Evolutionary conservation across 2,888 invertebrate species (phyloP).

Genomic region (Cheilosia grossa): DNA sequence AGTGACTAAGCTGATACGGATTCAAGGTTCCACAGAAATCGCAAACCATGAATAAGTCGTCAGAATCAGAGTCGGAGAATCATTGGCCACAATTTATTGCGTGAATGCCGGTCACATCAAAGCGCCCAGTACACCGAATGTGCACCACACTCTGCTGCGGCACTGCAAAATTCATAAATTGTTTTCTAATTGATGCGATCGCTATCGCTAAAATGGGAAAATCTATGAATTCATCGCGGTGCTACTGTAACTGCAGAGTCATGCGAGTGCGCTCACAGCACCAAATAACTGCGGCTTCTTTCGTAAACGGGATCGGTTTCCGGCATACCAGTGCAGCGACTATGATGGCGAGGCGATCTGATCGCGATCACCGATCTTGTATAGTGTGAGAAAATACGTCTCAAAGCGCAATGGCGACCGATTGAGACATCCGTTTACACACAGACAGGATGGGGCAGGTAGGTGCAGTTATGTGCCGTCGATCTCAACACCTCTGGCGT

Average conservation of each 20-base stretch:
- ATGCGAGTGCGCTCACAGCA: conserved; percentile 8
- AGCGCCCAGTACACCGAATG: conserved; percentile 28
- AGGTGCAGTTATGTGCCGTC: conserved; percentile 37
- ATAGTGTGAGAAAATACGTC: conserved; percentile 68
- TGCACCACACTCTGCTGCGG: conserved; percentile 38
- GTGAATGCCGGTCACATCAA: conserved; percentile 68
- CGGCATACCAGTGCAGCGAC: conserved; percentile 49
- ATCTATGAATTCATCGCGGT: conserved; percentile 57
- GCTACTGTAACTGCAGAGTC: conserved; percentile 8
- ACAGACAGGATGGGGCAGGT: conserved; percentile 38
- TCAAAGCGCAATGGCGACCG: conserved; percentile 14
- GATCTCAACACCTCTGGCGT: conserved; percentile 48
- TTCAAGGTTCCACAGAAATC: conserved; percentile 62
- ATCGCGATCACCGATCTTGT: conserved; percentile 32
- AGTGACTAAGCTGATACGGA: conserved; percentile 51
- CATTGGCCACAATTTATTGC: conserved; percentile 37
- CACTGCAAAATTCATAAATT: conserved; percentile 73
- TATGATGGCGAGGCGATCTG: conserved; percentile 32
- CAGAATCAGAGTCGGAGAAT: conserved; percentile 39
- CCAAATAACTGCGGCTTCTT: conserved; percentile 32
- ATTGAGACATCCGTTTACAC: conserved; percentile 69
- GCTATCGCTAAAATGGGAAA: conserved; percentile 68
- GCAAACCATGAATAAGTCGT: conserved; percentile 54
- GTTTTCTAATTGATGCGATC: conserved; percentile 73
- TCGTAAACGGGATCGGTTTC: conserved; percentile 74